Evolutionary conservation across 92 coral and sea anemone species (phyloP).

Genomic region (Bergia sp.): DNA sequence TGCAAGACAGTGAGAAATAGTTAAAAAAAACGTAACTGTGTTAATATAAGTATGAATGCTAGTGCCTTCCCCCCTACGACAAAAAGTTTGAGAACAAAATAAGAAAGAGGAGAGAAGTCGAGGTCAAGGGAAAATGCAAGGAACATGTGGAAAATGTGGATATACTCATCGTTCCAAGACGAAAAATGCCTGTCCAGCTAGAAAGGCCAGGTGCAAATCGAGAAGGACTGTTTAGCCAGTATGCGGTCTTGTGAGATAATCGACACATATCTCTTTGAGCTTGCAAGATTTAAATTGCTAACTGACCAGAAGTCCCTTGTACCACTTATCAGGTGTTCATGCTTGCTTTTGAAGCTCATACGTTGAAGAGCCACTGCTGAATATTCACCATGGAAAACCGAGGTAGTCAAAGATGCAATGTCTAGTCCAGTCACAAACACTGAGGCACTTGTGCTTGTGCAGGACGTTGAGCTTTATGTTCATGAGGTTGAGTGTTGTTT

Average conservation of each 20-base stretch:
- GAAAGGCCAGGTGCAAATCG: not conserved
- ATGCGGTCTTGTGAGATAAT: not conserved
- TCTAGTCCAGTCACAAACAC: constrained; percentile 28
- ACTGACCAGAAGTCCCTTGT: constrained; percentile 73
- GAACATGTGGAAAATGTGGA: not conserved
- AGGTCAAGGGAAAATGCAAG: not conserved
- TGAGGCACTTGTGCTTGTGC: not conserved
- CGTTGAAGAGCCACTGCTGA: constrained; percentile 52
- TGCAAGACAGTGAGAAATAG: not conserved
- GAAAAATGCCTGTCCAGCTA: not conserved
- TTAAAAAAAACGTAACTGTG: not conserved
- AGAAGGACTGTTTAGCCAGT: not conserved
- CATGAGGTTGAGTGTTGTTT: not conserved
- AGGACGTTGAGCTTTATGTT: not conserved
- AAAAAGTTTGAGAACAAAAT: too few relatives aligned
- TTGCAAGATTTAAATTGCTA: constrained; percentile 46
- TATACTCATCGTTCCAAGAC: not conserved
- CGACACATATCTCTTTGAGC: constrained; percentile 56
- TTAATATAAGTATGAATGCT: too few relatives aligned
- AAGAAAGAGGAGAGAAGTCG: not conserved
- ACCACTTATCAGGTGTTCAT: constrained; percentile 69
- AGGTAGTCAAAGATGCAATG: constrained; percentile 60
- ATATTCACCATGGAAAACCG: constrained; percentile 60
- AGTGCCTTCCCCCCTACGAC: too few relatives aligned
- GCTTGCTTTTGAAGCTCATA: constrained; percentile 64